Conservation (phyloP, 2,113 vertebrate genomes). For the Podilymbus podiceps region DNA sequence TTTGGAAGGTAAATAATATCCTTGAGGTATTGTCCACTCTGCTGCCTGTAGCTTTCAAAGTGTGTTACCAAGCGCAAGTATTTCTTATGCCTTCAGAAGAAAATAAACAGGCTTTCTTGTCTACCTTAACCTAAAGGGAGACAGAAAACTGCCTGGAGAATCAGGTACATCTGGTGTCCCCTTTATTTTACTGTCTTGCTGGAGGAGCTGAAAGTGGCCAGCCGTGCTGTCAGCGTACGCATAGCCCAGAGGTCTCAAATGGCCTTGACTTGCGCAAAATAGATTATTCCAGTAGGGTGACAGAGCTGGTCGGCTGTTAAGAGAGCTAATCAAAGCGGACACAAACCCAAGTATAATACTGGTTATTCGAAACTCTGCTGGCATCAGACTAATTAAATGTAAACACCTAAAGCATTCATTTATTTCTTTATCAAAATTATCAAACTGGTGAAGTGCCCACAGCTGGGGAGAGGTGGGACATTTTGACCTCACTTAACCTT, state of each 20-base stretch:
- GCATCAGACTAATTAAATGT: constrained; percentile 31
- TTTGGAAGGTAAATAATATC: constrained; percentile 21
- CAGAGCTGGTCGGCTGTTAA: constrained; percentile 2
- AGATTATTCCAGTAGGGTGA: constrained; percentile 39
- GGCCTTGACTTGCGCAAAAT: constrained; percentile 45
- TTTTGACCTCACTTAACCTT: constrained; percentile 66
- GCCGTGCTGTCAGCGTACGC: neutral
- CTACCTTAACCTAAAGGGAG: neutral
- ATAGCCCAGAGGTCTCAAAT: constrained; percentile 13
- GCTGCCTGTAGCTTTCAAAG: neutral
- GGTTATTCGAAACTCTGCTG: constrained; percentile 35
- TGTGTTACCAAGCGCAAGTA: neutral
- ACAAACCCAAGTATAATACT: constrained; percentile 10
- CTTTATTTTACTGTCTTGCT: neutral
- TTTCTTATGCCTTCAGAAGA: neutral
- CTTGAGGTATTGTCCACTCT: neutral
- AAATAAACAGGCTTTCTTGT: neutral
- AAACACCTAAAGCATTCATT: constrained; percentile 58
- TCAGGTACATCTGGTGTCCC: neutral
- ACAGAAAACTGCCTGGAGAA: neutral
- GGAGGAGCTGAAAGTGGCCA: constrained; percentile 17
- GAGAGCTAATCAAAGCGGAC: constrained; percentile 42
- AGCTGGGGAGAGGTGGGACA: constrained; percentile 54
- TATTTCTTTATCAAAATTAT: constrained; percentile 54
- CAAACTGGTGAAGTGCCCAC: constrained; percentile 18